Evolutionary conservation across 2,888 invertebrate species (phyloP).

Genomic region (Myopa testacea): DNA sequence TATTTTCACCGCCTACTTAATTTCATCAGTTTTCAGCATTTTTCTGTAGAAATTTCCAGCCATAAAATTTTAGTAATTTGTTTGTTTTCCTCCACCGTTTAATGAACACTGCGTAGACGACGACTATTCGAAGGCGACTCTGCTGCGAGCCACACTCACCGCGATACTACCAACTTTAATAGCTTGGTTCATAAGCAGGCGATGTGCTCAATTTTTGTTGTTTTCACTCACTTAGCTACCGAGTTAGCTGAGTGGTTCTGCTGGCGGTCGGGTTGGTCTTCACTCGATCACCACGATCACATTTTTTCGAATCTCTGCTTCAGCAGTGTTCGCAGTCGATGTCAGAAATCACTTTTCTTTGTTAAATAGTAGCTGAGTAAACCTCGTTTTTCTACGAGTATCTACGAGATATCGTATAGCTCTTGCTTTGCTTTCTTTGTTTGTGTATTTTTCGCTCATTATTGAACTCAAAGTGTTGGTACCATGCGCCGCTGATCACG

Average conservation of each 20-base stretch:
- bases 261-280: background rate
- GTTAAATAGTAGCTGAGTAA: background rate
- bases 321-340: too few species aligned
- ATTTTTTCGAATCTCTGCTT: background rate
- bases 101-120: background rate
- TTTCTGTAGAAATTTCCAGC: background rate
- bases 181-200: constrained; percentile 5
- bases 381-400: background rate
- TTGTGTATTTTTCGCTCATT: background rate
- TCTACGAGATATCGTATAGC: background rate
- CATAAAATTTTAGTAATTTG: background rate
- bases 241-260: background rate
- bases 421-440: background rate
- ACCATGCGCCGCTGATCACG: constrained; percentile 5
- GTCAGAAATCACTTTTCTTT: background rate
- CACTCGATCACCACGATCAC: background rate
- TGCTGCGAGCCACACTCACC: constrained; percentile 58
- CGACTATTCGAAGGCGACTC: constrained; percentile 3
- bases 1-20: background rate
- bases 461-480: background rate
- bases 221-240: background rate
- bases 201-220: background rate
- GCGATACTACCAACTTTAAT: constrained; percentile 51
- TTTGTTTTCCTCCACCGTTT: background rate
- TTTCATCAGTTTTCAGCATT: background rate